A percentile compares a stretch with the other conserved stretches of the same genome.
These are phyloP conservation scores for Amblyopsis rosae DNA, from an alignment of 2,113 vertebrate species.

Conservation along the genomic window DNA sequence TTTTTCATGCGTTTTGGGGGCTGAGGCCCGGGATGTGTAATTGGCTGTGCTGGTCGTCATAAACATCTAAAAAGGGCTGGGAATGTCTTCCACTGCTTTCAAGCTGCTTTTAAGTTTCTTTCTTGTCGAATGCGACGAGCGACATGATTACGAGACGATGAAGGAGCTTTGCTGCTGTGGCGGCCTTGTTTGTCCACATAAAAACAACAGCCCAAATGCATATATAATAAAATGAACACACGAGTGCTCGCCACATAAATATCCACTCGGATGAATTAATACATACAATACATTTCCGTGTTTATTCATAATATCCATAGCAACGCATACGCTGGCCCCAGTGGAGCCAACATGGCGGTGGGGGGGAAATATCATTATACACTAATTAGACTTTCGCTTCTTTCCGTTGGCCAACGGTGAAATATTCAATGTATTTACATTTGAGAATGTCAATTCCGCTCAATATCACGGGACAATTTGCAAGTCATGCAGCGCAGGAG, in stretches of 20 bases:
- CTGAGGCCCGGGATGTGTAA: too few relatives aligned
- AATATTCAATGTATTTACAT: constrained; percentile 71
- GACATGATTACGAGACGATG: not conserved
- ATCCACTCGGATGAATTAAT: constrained; percentile 65
- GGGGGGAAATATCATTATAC: constrained; percentile 60
- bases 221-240: constrained; percentile 66
- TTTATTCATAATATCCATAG: constrained; percentile 68
- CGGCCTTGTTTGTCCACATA: constrained; percentile 38
- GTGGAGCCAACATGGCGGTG: constrained; percentile 36
- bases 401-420: constrained; percentile 55
- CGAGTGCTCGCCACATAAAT: constrained; percentile 49
- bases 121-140: not conserved
- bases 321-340: constrained; percentile 40
- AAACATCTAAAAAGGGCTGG: not conserved
- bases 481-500: constrained; percentile 66
- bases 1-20: too few relatives aligned
- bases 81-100: not conserved
- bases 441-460: constrained; percentile 65
- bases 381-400: constrained; percentile 60
- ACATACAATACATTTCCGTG: constrained; percentile 60
- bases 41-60: not conserved
- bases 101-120: constrained; percentile 7
- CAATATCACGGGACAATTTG: constrained; percentile 64
- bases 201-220: constrained; percentile 51
- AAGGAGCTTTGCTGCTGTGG: not conserved